Percentiles rank a stretch among this genome's conserved stretches.
Evolutionary conservation across 2,888 invertebrate species (phyloP).

Genomic region (Pollenia amentaria): DNA sequence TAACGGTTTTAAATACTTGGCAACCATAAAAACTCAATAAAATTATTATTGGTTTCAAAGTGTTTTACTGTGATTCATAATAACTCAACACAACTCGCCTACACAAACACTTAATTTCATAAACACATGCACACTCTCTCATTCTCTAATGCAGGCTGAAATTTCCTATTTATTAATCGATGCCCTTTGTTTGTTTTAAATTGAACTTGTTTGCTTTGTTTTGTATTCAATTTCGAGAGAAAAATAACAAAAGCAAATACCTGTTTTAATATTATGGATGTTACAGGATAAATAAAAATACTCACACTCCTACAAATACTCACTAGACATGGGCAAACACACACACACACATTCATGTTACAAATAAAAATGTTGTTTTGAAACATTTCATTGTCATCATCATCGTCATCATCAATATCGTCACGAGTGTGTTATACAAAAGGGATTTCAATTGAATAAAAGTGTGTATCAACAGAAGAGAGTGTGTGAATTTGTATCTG

Average conservation of each 20-base stretch:
- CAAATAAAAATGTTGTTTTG: conserved; percentile 41
- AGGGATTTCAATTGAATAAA: conserved; percentile 60
- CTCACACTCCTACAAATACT: background rate
- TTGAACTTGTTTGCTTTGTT: conserved; percentile 19
- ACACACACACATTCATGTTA: conserved; percentile 1
- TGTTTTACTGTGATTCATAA: conserved; percentile 31
- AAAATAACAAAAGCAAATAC: conserved; percentile 23
- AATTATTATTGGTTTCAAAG: conserved; percentile 58
- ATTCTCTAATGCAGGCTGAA: background rate
- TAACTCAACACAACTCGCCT: background rate
- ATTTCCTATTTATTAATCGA: conserved; percentile 55
- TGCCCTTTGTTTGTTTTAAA: conserved; percentile 54
- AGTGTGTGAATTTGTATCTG: background rate
- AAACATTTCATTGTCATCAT: conserved; percentile 46
- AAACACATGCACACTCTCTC: background rate
- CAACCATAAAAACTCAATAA: conserved; percentile 34
- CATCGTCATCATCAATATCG: conserved; percentile 16
- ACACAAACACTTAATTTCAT: background rate
- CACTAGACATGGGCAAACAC: background rate
- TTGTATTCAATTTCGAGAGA: conserved; percentile 22
- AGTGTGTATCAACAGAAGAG: background rate
- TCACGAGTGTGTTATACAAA: conserved; percentile 46
- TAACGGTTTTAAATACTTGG: conserved; percentile 5
- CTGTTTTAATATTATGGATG: conserved; percentile 42
- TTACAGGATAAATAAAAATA: conserved; percentile 33